phyloP scores from a whole-genome alignment of 2,797 vertebrate species.

The Halcyon leucocephala region DNA sequence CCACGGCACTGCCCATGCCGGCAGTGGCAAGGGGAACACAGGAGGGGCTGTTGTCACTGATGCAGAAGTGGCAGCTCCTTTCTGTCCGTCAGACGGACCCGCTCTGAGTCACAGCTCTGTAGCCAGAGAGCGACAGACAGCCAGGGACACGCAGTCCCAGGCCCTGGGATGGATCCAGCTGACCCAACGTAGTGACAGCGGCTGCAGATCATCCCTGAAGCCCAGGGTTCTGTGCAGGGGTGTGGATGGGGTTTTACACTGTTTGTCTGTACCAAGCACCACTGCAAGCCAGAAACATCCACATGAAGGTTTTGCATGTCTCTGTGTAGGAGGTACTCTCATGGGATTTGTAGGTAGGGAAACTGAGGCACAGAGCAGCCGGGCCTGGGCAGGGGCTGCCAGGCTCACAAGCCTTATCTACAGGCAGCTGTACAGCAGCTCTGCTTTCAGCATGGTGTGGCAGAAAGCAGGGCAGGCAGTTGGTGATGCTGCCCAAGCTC shows the following conservation, averaged over 20 bases:
- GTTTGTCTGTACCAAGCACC: neutral
- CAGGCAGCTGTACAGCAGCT: neutral
- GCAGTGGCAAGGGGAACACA: fast-evolving
- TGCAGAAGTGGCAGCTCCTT: neutral
- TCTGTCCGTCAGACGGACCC: neutral
- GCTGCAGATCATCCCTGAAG: neutral
- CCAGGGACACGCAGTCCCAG: neutral
- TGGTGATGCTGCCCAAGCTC: neutral
- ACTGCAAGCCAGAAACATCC: neutral
- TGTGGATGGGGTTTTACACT: neutral
- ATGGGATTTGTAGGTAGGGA: neutral
- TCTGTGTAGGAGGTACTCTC: neutral
- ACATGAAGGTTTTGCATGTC: fast-evolving
- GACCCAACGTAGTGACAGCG: neutral
- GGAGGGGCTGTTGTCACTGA: neutral
- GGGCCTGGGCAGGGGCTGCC: neutral
- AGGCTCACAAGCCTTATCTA: neutral
- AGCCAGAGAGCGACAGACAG: neutral
- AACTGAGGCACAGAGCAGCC: no score
- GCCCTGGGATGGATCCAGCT: neutral
- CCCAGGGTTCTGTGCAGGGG: neutral
- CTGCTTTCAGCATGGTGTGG: fast-evolving
- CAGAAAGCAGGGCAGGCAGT: fast-evolving
- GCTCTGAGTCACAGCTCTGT: neutral
- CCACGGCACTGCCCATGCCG: neutral